These are phyloP conservation scores for Lottia gigantea DNA, from an alignment of 2,888 invertebrate genomes.

Conservation along the genomic window DNA sequence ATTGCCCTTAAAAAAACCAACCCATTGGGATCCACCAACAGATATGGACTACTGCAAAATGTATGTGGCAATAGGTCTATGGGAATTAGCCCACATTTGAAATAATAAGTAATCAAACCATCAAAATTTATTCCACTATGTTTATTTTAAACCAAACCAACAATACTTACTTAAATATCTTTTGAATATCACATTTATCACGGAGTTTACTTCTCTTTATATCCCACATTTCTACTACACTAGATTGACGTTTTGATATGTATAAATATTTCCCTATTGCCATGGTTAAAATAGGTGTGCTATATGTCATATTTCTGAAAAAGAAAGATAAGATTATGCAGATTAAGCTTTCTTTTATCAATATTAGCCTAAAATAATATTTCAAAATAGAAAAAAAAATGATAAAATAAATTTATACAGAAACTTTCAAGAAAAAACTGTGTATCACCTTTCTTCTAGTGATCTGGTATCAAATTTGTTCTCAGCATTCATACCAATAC, in stretches of 20 bases:
- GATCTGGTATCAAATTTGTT: constrained; percentile 41
- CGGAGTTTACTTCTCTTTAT: constrained; percentile 71
- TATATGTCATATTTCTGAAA: constrained; percentile 11
- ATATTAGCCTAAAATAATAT: too few relatives aligned
- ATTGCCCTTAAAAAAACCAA: too few relatives aligned
- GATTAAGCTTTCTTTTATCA: too few relatives aligned
- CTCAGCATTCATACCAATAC: constrained; percentile 42
- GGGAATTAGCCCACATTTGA: too few relatives aligned
- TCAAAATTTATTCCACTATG: too few relatives aligned
- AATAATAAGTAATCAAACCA: too few relatives aligned
- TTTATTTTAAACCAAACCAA: neutral
- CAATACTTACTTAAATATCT: constrained; percentile 27
- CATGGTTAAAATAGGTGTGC: constrained; percentile 42
- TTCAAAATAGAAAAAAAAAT: too few relatives aligned
- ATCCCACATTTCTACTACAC: constrained; percentile 86
- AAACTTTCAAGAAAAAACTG: neutral
- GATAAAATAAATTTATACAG: too few relatives aligned
- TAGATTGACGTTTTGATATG: constrained; percentile 43
- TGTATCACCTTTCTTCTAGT: constrained; percentile 28
- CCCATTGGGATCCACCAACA: too few relatives aligned
- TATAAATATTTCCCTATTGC: constrained; percentile 44
- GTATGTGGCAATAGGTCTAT: too few relatives aligned
- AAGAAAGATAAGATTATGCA: neutral
- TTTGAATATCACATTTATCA: constrained; percentile 24
- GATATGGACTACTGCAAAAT: too few relatives aligned